Percentiles rank a stretch among this genome's conserved stretches.
Conservation (phyloP, 1,140 invertebrate species). For the Goniozus legneri region DNA sequence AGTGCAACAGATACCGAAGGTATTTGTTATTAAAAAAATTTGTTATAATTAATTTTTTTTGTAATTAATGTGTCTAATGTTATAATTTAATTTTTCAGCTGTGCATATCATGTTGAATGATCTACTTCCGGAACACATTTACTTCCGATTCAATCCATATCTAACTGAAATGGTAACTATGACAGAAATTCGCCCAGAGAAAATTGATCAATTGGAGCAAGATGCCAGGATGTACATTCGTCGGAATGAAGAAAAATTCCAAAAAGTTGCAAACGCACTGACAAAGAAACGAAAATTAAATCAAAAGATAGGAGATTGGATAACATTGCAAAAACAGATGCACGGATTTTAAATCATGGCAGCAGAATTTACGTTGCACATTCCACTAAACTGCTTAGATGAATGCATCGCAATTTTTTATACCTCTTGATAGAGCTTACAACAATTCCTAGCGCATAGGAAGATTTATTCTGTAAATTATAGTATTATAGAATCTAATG, state of each 20-base stretch:
- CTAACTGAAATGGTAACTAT: slow-evolving; percentile 77
- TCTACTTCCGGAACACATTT: slow-evolving; percentile 71
- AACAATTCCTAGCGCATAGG: too few species aligned
- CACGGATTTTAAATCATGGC: slow-evolving; percentile 25
- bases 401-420: too few species aligned
- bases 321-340: slow-evolving; percentile 40
- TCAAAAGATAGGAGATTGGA: slow-evolving; percentile 54
- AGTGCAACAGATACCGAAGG: slow-evolving; percentile 89
- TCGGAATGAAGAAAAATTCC: slow-evolving; percentile 74
- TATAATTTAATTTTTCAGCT: slow-evolving; percentile 52
- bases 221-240: slow-evolving; percentile 74
- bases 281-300: slow-evolving; percentile 41
- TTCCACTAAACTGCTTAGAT: too few species aligned
- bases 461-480: too few species aligned
- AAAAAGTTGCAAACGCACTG: slow-evolving; percentile 55
- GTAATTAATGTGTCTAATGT: slow-evolving; percentile 7
- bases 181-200: slow-evolving; percentile 76
- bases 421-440: too few species aligned
- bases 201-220: slow-evolving; percentile 60
- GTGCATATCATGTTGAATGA: slow-evolving; percentile 81
- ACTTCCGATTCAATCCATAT: slow-evolving; percentile 90
- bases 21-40: slow-evolving; percentile 39
- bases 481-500: too few species aligned
- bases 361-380: not conserved
- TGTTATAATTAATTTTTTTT: slow-evolving; percentile 13